Conservation (phyloP, 2,888 invertebrate genomes). For the Mesochorus sp. region DNA sequence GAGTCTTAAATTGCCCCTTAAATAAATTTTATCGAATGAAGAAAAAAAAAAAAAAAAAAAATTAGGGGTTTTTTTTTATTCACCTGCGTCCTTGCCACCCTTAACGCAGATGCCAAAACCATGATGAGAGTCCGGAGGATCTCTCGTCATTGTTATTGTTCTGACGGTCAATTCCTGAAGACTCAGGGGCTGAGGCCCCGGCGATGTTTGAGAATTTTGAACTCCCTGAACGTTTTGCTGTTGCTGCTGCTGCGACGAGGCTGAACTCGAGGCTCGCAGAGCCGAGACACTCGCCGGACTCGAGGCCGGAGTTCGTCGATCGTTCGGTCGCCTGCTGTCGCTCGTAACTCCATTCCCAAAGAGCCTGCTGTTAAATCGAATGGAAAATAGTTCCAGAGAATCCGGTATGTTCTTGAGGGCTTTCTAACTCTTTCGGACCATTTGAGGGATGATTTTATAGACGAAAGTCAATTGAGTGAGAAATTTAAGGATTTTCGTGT, state of each 20-base stretch:
- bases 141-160: conserved; percentile 93
- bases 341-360: conserved; percentile 79
- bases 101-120: conserved; percentile 96
- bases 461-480: too few relatives aligned
- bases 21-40: too few relatives aligned
- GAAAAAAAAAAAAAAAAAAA: too few relatives aligned
- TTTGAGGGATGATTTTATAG: too few relatives aligned
- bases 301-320: conserved; percentile 91
- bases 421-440: too few relatives aligned
- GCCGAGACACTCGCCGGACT: conserved; percentile 85
- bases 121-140: conserved; percentile 90
- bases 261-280: conserved; percentile 70
- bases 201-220: conserved; percentile 82
- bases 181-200: conserved; percentile 84
- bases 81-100: conserved; percentile 95
- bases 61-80: conserved; percentile 70
- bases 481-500: too few relatives aligned
- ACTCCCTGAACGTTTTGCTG: conserved; percentile 62
- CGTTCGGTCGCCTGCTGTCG: conserved; percentile 81
- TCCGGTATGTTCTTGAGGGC: too few relatives aligned
- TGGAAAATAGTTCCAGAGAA: conserved; percentile 7
- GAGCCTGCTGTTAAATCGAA: conserved; percentile 72
- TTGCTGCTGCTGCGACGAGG: conserved; percentile 66
- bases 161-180: conserved; percentile 90
- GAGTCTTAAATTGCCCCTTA: neutral